phyloP scores from a whole-genome alignment of 2,113 vertebrate species.

The Scartelaos histophorus region DNA sequence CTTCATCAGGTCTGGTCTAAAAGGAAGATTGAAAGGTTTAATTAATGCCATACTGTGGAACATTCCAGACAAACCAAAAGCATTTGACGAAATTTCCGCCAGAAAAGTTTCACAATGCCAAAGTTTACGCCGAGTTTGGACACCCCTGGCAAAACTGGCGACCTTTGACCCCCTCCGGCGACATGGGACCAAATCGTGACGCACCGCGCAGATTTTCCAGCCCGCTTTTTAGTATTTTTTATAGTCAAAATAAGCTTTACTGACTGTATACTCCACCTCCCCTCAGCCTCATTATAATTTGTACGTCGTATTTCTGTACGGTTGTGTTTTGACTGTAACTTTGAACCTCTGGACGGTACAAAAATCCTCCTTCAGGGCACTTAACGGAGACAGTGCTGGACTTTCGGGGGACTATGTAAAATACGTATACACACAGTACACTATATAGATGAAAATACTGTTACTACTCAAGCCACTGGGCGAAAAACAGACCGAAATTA shows the following conservation, averaged over 20 bases:
- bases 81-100: neutral
- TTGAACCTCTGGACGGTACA: conserved; percentile 73
- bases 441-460: conserved; percentile 65
- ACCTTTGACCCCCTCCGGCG: conserved; percentile 34
- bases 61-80: neutral
- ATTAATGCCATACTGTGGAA: no score
- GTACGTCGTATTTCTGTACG: conserved; percentile 67
- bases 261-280: conserved; percentile 65
- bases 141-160: neutral
- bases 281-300: conserved; percentile 54
- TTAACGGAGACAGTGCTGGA: conserved; percentile 63
- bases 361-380: conserved; percentile 67
- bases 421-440: conserved; percentile 69
- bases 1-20: no score
- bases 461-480: conserved; percentile 70
- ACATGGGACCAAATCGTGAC: conserved; percentile 75
- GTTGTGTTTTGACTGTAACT: conserved; percentile 72
- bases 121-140: no score
- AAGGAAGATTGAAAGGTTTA: no score
- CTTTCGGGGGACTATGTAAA: conserved; percentile 64
- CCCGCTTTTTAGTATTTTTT: conserved; percentile 33
- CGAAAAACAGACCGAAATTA: conserved; percentile 62
- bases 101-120: neutral
- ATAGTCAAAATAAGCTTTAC: conserved; percentile 67
- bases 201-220: conserved; percentile 58